Base-by-base conservation (phyloP, 2,797 vertebrate species). In the Typhlichthys eigenmanni region DNA sequence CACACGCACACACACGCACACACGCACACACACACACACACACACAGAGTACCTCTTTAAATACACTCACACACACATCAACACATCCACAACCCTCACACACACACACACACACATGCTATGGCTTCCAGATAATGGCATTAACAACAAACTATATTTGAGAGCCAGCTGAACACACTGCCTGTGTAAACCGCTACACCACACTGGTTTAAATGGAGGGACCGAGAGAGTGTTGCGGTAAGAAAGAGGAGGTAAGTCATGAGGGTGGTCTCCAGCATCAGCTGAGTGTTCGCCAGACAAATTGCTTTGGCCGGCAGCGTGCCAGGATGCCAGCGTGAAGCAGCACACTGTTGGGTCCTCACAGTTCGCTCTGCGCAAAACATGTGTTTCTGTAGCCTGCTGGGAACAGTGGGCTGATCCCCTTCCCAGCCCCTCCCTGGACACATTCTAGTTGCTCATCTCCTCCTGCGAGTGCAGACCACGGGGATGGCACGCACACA, bases 261-360 rank as follows among this genome's bases (percentile, higher is more conserved):
- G 58, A 67, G 62, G 80, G 72, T 74, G 76, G 75, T 72, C 73
- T 65, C 64, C 60, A 74, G 57, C 72, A 74, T 76, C 71, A 66
- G 75, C 85, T 87, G 82, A 87, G 80, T 77, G 84, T 80, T 88
- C 63, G 78, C 84, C 85, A 86, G 88, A 92, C 89, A 92, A 91
- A 92, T 90, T 87, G 82, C 84, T 64, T 77, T 82, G 75, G 82
- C 79, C 82, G 82, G 81, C 78, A 62, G 68, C 68, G 12, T 71
- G 61, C 68, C 67, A 79, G 12, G 75, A 75, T 72, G 85, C 17
- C 87, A 82, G 82, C 76, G 55, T 81, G 85, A 81, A 66, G 70
- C 75, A 62, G 71, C 72, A 51, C 74, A 70, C 78, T 29, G 46
- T 74, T 80, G 64, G 68, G 57, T 66, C 48, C 67, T 68, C 58